Percentiles rank a stretch among this genome's conserved stretches.
Evolutionary conservation across 1,140 invertebrate species (phyloP).

Genomic region (Pemphigus obesinymphae): DNA sequence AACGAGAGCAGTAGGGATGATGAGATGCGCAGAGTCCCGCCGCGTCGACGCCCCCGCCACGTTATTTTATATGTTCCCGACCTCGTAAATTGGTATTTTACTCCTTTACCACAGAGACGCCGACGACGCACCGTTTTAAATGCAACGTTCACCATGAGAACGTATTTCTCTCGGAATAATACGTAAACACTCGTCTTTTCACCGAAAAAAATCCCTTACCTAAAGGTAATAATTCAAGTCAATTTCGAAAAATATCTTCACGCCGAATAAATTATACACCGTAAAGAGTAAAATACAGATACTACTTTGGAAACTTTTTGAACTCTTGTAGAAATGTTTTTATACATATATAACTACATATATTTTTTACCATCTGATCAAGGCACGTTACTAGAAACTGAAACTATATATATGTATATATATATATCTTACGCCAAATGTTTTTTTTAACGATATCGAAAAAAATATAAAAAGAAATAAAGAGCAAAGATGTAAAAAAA

Average conservation of each 20-base stretch:
- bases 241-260: constrained; percentile 9
- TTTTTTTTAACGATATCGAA: too few species aligned
- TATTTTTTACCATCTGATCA: neutral
- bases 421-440: neutral
- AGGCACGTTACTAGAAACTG: too few species aligned
- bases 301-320: neutral
- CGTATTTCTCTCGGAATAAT: neutral
- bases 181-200: neutral
- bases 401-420: neutral
- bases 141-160: neutral
- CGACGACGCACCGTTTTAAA: neutral
- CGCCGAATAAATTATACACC: neutral
- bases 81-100: constrained; percentile 8
- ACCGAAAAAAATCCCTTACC: neutral
- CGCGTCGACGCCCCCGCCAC: neutral
- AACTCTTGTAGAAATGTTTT: neutral
- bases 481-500: too few species aligned
- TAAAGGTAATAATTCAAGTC: constrained; percentile 12
- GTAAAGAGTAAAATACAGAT: neutral
- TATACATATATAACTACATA: too few species aligned
- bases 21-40: neutral
- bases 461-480: too few species aligned
- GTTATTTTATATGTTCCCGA: constrained; percentile 19
- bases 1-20: neutral
- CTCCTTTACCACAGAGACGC: neutral